Base-by-base conservation (phyloP, 2,113 vertebrate genomes). In the Cynoglossus semilaevis region DNA sequence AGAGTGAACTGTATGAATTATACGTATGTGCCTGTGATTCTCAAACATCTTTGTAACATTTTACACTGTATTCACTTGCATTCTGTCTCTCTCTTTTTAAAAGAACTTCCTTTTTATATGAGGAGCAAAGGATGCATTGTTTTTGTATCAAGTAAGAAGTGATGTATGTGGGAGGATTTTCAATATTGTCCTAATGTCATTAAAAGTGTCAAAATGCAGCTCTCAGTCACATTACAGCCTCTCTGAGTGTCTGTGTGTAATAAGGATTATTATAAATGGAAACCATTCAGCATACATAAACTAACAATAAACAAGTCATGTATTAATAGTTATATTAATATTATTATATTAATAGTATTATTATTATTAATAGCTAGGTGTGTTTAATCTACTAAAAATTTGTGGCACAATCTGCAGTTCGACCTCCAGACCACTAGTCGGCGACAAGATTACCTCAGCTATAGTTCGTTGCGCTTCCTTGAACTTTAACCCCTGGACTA, bases 401-500 rank as follows among this genome's bases (percentile, higher is more conserved):
- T 29, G 6, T 29, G 3, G 22, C 22, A 1, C 2, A 13, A 7
- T 5, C 42, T 77, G 80, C 63, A 59, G 29, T 71, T 64, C 4
- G 4, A 8, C 66, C 59, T 72, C 83, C 88, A 54, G 1, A 15
- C 73, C 90, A 44, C 15, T 7, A 76, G 84, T 41, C 2, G 88
- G 60, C 87, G 22, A 49, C 5, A 5, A 0, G 17, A 19, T 16
- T 0, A 15, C 0, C 15, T 2, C 14, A 13, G 58, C 12, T 11
- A 0, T 16, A 3, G 7, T 35, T 36, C 7, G 58, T 0, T 53
- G 1, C 2, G 37, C 9, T 49, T 56, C 44, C 49, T 47, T 81
- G 71, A 89, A 76, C 85, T 83, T 74, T 80, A 75, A 83, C 76
- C 52, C 41, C 8, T n/a, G 41, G 12, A 9, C 7, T 86, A 77